Evolutionary conservation across 2,888 invertebrate genomes (phyloP).

Genomic region (Drosophila siamana): DNA sequence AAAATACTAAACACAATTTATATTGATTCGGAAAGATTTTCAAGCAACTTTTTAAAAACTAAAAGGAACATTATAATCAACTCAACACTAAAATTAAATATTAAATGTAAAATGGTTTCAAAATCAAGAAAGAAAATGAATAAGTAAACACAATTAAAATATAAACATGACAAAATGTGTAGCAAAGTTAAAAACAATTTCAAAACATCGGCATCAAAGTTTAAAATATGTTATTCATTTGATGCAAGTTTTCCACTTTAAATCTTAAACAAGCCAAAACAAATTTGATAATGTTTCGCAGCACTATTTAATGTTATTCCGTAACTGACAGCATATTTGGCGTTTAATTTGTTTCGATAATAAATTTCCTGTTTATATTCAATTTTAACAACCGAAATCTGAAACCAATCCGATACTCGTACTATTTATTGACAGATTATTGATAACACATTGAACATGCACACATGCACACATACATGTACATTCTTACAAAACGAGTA

Average conservation of each 20-base stretch:
- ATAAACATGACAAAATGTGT: conserved; percentile 16
- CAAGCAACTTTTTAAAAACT: conserved; percentile 28
- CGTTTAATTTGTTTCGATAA: conserved; percentile 2
- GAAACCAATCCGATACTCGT: conserved; percentile 1
- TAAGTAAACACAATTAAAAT: conserved; percentile 23
- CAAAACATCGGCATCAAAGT: conserved; percentile 38
- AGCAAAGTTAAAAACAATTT: conserved; percentile 36
- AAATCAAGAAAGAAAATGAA: conserved; percentile 62
- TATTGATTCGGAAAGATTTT: conserved; percentile 25
- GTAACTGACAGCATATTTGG: conserved; percentile 9
- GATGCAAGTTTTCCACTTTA: conserved; percentile 29
- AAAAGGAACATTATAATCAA: conserved; percentile 30
- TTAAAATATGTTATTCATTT: conserved; percentile 34
- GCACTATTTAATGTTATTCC: conserved; percentile 17
- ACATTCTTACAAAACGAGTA: conserved; percentile 26
- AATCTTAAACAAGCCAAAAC: conserved; percentile 7
- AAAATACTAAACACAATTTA: conserved; percentile 16
- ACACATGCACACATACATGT: conserved; percentile 26
- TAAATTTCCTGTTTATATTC: conserved; percentile 12
- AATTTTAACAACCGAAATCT: conserved; percentile 15
- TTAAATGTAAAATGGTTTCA: conserved; percentile 77
- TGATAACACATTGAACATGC: conserved; percentile 25
- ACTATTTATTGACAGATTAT: conserved; percentile 26
- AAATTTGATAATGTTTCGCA: conserved; percentile 12
- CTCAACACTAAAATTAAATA: conserved; percentile 58